These are phyloP conservation scores for Brachionus rubens DNA, from an alignment of 1,140 invertebrate genomes.

Conservation along the genomic window DNA sequence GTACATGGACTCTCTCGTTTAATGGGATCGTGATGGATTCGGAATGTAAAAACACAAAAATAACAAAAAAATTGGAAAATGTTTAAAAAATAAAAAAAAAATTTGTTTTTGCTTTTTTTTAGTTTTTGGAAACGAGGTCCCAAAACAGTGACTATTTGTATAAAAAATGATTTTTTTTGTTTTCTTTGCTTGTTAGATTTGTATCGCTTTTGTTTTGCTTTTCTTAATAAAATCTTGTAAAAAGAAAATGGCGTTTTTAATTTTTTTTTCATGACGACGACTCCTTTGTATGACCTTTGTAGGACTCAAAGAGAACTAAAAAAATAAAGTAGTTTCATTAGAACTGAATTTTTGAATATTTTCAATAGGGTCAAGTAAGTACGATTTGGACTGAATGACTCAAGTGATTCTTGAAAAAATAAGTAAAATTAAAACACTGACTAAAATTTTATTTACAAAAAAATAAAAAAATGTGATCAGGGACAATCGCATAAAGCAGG, in stretches of 20 bases:
- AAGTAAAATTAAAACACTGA: not conserved
- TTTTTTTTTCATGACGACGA: not conserved
- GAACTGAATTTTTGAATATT: too few species aligned
- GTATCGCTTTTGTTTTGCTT: too few species aligned
- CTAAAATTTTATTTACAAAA: not conserved
- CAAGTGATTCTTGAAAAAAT: too few species aligned
- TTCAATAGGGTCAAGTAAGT: too few species aligned
- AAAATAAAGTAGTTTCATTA: too few species aligned
- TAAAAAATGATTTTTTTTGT: not conserved
- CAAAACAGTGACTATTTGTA: conserved; percentile 27
- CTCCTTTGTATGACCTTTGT: too few species aligned
- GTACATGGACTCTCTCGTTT: too few species aligned
- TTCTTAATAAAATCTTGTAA: too few species aligned
- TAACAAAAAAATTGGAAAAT: conserved; percentile 10
- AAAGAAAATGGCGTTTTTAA: not conserved
- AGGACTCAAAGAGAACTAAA: too few species aligned
- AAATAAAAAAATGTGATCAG: not conserved
- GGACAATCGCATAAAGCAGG: conserved; percentile 35
- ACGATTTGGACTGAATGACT: too few species aligned
- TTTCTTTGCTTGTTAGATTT: not conserved
- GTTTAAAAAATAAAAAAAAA: conserved; percentile 13
- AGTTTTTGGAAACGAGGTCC: conserved; percentile 1
- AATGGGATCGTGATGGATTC: too few species aligned
- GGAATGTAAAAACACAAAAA: not conserved
- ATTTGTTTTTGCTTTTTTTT: not conserved